phyloP scores from a whole-genome alignment of 1,140 invertebrate species.

The Uloborus diversus region DNA sequence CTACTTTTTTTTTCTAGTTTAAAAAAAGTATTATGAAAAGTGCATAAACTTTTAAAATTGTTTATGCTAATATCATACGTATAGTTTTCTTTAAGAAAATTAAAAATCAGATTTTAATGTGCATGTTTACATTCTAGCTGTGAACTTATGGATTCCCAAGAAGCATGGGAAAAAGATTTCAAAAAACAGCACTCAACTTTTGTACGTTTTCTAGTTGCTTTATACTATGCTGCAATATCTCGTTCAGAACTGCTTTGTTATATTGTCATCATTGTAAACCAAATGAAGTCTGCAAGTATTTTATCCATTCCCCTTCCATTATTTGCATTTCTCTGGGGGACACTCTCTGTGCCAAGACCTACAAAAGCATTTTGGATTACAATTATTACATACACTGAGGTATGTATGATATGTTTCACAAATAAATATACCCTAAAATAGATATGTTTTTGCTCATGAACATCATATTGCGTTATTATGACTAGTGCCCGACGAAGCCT shows the following conservation, averaged over 20 bases:
- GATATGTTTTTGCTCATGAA: too few species aligned
- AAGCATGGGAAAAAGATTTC: constrained; percentile 62
- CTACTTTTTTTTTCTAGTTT: too few species aligned
- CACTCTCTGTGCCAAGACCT: constrained; percentile 93
- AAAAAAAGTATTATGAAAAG: too few species aligned
- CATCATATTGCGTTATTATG: too few species aligned
- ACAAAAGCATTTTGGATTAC: constrained; percentile 98
- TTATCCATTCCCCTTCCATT: constrained; percentile 93
- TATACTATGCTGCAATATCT: constrained; percentile 81
- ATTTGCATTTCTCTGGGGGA: constrained; percentile 98
- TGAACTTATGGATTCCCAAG: constrained; percentile 36
- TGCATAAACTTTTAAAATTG: too few species aligned
- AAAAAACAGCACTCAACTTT: constrained; percentile 63
- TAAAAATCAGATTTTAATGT: too few species aligned
- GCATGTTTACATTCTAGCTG: constrained; percentile 39
- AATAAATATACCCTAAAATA: too few species aligned
- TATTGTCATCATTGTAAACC: constrained; percentile 94
- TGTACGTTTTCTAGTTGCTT: constrained; percentile 71
- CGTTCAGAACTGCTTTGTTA: constrained; percentile 96
- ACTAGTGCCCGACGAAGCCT: too few species aligned
- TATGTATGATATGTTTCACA: too few species aligned
- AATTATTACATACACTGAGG: constrained; percentile 96
- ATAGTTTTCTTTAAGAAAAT: too few species aligned
- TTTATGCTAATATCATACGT: too few species aligned
- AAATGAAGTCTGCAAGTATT: constrained; percentile 91